Percentiles rank a stretch among this genome's conserved stretches.
phyloP scores from a whole-genome alignment of 2,113 vertebrate genomes.

The Glareola pratincola region DNA sequence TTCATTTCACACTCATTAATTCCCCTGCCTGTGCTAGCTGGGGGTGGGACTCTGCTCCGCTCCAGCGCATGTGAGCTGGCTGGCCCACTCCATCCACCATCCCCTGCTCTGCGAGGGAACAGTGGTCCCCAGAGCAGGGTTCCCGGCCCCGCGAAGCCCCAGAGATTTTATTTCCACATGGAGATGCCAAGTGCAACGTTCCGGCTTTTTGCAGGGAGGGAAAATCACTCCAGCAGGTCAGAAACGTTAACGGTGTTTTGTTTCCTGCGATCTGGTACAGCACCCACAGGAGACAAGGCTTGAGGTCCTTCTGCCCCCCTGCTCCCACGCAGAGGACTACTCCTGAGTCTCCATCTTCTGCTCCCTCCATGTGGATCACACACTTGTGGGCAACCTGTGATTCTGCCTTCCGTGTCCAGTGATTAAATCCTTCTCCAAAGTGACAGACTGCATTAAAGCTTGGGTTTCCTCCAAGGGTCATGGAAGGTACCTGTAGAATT shows the following conservation, averaged over 20 bases:
- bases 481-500: background rate
- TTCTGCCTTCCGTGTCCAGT: background rate
- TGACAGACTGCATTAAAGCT: background rate
- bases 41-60: background rate
- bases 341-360: background rate
- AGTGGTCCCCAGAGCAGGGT: background rate
- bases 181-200: background rate
- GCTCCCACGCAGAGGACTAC: fast-evolving
- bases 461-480: background rate
- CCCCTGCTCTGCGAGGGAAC: fast-evolving
- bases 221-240: background rate
- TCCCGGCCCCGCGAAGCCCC: background rate
- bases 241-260: background rate
- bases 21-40: background rate
- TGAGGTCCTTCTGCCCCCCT: background rate
- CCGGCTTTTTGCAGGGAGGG: background rate
- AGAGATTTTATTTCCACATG: fast-evolving
- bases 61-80: background rate
- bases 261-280: background rate
- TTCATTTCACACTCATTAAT: slow-evolving; percentile 18
- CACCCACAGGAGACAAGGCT: background rate
- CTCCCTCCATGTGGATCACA: background rate
- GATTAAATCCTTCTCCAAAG: background rate
- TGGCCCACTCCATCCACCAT: background rate
- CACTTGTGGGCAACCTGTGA: background rate